Conservation (phyloP, 1,140 invertebrate genomes). For the Episyrphus balteatus region DNA sequence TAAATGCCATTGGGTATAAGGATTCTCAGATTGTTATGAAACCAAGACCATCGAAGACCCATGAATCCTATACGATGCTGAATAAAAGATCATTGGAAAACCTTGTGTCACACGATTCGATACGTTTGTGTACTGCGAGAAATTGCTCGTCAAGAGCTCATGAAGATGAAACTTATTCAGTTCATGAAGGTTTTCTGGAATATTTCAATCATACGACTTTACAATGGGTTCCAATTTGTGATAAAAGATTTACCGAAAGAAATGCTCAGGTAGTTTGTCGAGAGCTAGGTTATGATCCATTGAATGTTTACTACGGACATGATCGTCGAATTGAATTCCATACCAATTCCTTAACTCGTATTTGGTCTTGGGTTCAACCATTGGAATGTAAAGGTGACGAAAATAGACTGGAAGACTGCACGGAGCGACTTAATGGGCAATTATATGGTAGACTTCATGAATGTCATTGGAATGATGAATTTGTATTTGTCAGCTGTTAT, state of each 20-base stretch:
- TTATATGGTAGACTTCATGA: slow-evolving; percentile 72
- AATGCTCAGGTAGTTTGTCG: slow-evolving; percentile 93
- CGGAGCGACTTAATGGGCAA: slow-evolving; percentile 79
- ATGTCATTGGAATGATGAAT: slow-evolving; percentile 79
- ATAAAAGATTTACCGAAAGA: slow-evolving; percentile 84
- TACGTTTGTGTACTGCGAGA: slow-evolving; percentile 61
- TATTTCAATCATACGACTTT: slow-evolving; percentile 89
- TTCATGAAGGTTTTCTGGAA: slow-evolving; percentile 74
- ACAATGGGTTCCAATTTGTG: slow-evolving; percentile 96
- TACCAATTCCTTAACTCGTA: slow-evolving; percentile 66
- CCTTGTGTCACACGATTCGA: slow-evolving; percentile 44
- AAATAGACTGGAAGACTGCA: slow-evolving; percentile 70
- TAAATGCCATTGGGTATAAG: slow-evolving; percentile 72
- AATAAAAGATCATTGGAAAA: slow-evolving; percentile 40
- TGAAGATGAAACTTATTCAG: slow-evolving; percentile 38
- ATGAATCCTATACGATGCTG: slow-evolving; percentile 17
- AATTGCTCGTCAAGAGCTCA: slow-evolving; percentile 50
- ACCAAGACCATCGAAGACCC: slow-evolving; percentile 43
- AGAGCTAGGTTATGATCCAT: slow-evolving; percentile 79
- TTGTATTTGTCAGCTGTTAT: slow-evolving; percentile 86
- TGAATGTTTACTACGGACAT: slow-evolving; percentile 77
- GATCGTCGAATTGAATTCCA: slow-evolving; percentile 74
- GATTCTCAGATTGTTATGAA: slow-evolving; percentile 75
- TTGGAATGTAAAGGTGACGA: slow-evolving; percentile 78
- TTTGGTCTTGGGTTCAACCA: slow-evolving; percentile 94